Conservation (phyloP, 2,797 vertebrate genomes). For the Sitta carolinensis region DNA sequence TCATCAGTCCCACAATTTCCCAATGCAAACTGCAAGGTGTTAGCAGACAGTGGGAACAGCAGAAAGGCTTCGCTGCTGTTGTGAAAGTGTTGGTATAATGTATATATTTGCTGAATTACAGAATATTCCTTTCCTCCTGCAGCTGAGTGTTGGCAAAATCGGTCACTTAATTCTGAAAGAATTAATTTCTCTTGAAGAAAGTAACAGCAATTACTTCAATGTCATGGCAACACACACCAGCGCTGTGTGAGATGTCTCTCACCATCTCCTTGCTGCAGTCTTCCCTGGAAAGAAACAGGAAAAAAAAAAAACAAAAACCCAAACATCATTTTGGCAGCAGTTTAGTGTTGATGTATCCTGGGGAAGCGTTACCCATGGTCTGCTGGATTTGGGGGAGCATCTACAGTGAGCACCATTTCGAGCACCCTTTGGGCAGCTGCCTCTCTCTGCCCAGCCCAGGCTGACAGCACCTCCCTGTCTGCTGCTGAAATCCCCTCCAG, state of each 20-base stretch:
- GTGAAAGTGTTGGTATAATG: neutral
- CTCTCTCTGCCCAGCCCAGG: neutral
- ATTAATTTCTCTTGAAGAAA: neutral
- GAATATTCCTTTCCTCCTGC: neutral
- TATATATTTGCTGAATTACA: neutral
- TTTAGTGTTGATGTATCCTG: neutral
- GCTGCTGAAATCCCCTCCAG: neutral
- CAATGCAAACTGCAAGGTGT: neutral
- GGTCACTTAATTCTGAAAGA: conserved; percentile 24
- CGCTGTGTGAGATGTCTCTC: neutral
- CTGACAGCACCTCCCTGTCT: neutral
- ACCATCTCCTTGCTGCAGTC: neutral
- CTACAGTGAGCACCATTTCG: accelerated
- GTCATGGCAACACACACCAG: conserved; percentile 28
- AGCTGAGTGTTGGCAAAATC: neutral
- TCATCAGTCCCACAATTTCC: neutral
- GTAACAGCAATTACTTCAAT: neutral
- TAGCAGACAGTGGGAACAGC: neutral
- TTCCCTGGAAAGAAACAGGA: neutral
- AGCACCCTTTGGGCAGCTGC: neutral
- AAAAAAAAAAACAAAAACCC: accelerated
- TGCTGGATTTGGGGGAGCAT: neutral
- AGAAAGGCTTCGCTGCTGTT: neutral
- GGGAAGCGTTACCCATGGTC: accelerated
- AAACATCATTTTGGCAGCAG: neutral